Conservation (phyloP, 2,888 invertebrate species). For the Himalopsyche kuldschensis region DNA sequence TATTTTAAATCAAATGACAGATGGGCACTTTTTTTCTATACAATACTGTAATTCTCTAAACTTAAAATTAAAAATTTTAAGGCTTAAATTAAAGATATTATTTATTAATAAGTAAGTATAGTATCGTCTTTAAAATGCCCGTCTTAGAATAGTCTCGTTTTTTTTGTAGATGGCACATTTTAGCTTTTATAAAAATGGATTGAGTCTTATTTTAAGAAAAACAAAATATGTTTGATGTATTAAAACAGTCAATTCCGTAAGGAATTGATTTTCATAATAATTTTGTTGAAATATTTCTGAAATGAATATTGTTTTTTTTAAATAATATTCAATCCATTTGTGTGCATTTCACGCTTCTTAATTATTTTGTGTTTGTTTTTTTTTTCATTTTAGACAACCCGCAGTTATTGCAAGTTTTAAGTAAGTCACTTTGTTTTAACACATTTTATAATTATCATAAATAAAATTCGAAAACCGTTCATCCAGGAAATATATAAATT, state of each 20-base stretch:
- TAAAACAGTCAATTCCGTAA: not conserved
- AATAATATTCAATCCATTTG: not conserved
- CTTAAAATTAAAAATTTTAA: too few relatives aligned
- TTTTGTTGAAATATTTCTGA: too few relatives aligned
- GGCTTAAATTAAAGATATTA: too few relatives aligned
- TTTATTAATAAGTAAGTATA: too few relatives aligned
- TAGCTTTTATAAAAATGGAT: not conserved
- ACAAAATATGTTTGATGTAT: not conserved
- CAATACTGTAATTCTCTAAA: not conserved
- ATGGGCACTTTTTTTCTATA: not conserved
- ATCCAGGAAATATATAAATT: not conserved
- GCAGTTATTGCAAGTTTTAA: conserved; percentile 37
- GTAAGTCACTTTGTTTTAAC: conserved; percentile 33
- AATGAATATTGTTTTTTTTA: not conserved
- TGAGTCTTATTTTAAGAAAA: not conserved
- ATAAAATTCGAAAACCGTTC: not conserved
- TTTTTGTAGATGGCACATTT: not conserved
- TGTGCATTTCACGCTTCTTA: conserved; percentile 26
- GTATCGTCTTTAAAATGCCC: not conserved
- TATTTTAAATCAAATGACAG: not conserved
- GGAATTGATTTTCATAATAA: not conserved
- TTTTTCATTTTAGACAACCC: conserved; percentile 37
- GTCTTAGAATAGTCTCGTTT: not conserved
- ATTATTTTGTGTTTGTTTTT: conserved; percentile 35
- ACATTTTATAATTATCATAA: not conserved